phyloP scores from a whole-genome alignment of 2,888 invertebrate species.

The Ochropacha duplaris region DNA sequence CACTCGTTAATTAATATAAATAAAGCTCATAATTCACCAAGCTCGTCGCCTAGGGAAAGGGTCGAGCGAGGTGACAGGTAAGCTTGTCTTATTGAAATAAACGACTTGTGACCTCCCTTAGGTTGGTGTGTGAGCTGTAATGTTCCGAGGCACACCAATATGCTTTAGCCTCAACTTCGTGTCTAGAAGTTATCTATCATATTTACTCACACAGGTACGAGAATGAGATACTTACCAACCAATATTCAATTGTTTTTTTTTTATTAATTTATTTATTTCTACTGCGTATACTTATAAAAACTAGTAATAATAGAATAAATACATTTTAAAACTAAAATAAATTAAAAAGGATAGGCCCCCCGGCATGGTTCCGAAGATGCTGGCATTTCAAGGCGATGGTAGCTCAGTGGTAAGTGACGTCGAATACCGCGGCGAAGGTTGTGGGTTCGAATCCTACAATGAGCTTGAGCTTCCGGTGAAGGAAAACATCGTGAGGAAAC shows the following conservation, averaged over 20 bases:
- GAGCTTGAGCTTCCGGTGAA: too few species aligned
- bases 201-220: constrained; percentile 15
- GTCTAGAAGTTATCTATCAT: constrained; percentile 32
- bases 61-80: constrained; percentile 46
- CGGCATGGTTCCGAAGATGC: too few species aligned
- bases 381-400: too few species aligned
- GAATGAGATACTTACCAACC: neutral
- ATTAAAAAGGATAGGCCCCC: too few species aligned
- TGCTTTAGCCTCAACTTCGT: constrained; percentile 19
- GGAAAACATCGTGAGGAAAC: too few species aligned
- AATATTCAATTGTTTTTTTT: neutral
- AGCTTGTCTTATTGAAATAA: constrained; percentile 60
- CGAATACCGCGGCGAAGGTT: too few species aligned
- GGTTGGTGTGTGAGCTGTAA: constrained; percentile 15
- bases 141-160: constrained; percentile 17
- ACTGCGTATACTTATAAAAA: too few species aligned
- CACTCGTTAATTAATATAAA: constrained; percentile 52
- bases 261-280: too few species aligned
- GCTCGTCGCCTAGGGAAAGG: constrained; percentile 40
- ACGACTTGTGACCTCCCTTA: constrained; percentile 51
- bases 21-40: constrained; percentile 51
- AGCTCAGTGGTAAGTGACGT: too few species aligned
- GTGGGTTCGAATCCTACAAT: too few species aligned
- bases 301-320: too few species aligned
- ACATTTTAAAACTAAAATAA: too few species aligned